Base-by-base conservation (phyloP, 2,888 invertebrate species). In the Psylliodes chrysocephalus region DNA sequence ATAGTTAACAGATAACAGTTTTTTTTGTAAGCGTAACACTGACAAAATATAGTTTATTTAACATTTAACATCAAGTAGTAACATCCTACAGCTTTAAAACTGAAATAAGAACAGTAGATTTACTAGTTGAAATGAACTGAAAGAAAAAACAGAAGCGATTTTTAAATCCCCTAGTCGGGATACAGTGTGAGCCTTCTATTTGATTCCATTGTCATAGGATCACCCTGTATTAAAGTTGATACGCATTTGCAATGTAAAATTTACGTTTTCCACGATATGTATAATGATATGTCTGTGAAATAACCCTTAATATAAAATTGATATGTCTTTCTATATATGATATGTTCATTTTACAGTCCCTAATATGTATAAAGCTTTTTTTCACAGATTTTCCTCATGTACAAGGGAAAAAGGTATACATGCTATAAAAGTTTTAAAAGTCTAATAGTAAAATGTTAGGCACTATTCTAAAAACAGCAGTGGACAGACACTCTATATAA, bases 401-500 rank as follows among this genome's bases (percentile, higher is more conserved):
- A 60, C 65, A 49, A n/a, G 59, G 49, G 47, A 59, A 57, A 59
- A 52, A 60, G 63, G 55, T 62, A 60, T 67, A 65, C 57, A 66
- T 52, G 60, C 75, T 76, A 77, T 65, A 64, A 64, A 72, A 74
- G 73, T 73, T 78, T 76, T 77, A 75, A 73, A 75, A 73, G 73
- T 76, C 72, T 74, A 76, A 72, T 73, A 75, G 71, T 72, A 73
- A 72, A 73, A 72, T 78, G 63, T 70, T 68, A 80, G 79, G 80
- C 80, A 81, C 80, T 81, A 81, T 79, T 79, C 79, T 81, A 81
- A 79, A 70, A 57, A 60, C 47, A 44, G 40, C 54, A 55, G 30
- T 54, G 63, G 49, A 52, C 53, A 44, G 22, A n/a, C n/a, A 12
- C 1, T 46, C 35, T n/a, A 14, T 35, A 14, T 35, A 22, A 22